Conservation (phyloP, 2,113 vertebrate species). For the Pelecanoides urinatrix region DNA sequence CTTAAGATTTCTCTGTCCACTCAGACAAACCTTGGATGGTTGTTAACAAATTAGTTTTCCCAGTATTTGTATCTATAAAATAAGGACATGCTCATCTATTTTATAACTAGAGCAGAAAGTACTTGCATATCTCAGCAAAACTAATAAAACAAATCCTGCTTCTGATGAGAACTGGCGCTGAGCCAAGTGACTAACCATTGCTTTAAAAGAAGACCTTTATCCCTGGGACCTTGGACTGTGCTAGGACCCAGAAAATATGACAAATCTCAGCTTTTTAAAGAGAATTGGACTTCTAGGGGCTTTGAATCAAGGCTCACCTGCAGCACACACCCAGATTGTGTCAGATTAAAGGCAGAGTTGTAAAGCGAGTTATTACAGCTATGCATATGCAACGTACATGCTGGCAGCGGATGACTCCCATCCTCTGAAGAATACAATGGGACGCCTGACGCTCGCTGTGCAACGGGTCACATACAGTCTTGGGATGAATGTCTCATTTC, state of each 20-base stretch:
- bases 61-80: not conserved
- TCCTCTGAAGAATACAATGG: not conserved
- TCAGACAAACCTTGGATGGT: not conserved
- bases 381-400: fast-evolving
- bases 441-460: not conserved
- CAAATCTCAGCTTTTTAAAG: not conserved
- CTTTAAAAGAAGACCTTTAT: not conserved
- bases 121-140: not conserved
- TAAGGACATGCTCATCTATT: not conserved
- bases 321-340: not conserved
- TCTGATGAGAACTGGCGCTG: not conserved
- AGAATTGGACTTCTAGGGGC: not conserved
- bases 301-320: not conserved
- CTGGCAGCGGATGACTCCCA: not conserved
- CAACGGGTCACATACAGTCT: not conserved
- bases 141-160: not conserved
- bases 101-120: not conserved
- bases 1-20: not conserved
- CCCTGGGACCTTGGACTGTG: not conserved
- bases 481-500: not conserved
- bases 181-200: not conserved
- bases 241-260: not conserved
- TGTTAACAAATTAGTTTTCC: not conserved
- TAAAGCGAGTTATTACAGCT: not conserved
- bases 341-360: not conserved